Evolutionary conservation across 2,113 vertebrate genomes (phyloP), one percentile per base, ranked within the genome.

Genomic region (Sardina pilchardus): DNA sequence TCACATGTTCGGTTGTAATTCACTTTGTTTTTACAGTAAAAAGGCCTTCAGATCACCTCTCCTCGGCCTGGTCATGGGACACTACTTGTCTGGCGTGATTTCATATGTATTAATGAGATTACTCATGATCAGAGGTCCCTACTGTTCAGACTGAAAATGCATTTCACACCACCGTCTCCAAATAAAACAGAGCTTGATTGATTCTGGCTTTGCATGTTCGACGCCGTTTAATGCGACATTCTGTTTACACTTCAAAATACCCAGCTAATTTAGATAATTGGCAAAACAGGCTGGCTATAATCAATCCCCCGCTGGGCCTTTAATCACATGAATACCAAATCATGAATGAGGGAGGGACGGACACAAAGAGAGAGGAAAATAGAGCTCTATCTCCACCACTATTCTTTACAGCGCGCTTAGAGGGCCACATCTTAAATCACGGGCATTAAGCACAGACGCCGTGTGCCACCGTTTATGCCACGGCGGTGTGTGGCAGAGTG

Each of bases 191-290:
- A 81, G n/a, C 36, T 81, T 81, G 78, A 82, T 85, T 81, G 36
- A 81, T 82, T 85, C 43, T 82, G 30, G 84, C 50, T 63, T 63
- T 17, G 84, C 53, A 78, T 78, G 71, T 36, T 36, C 71, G 6
- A 78, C 14, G 30, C 71, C 4, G 71, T 78, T 78, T 47, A 24
- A 85, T 81, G 47, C 26, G n/a, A 56, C 84, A 85, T 85, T 81
- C 3, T 85, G 75, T 85, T 85, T 85, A 59, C 84, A 47, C 48
- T 43, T 34, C 47, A 81, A 50, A 85, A 81, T 82, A 53, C 59
- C 39, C 84, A 81, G 48, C 48, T 81, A 30, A 85, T 85, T 85
- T 42, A 43, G 30, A 39, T 85, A 81, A 82, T 85, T 81, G 24
- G 84, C 80, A 7, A 53, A 81, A 59, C 84, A 56, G 45, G 36